phyloP scores from a whole-genome alignment of 2,797 vertebrate species.

The Neoniphon sammara region DNA sequence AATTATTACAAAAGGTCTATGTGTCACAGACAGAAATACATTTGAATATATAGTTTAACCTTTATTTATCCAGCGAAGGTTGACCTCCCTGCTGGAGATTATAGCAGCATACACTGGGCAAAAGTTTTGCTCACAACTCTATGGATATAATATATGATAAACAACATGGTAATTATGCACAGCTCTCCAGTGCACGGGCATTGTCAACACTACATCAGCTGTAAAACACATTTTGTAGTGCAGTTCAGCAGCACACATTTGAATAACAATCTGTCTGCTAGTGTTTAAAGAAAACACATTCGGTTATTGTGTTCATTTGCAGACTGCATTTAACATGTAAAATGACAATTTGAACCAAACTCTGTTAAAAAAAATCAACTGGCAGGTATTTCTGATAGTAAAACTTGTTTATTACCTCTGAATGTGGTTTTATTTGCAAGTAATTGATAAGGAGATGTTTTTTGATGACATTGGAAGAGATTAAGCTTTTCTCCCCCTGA shows the following conservation, averaged over 20 bases:
- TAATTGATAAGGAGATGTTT: too few relatives aligned
- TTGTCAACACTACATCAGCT: background rate
- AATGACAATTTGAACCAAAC: too few relatives aligned
- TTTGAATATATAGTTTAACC: slow-evolving; percentile 39
- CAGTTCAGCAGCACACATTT: slow-evolving; percentile 7
- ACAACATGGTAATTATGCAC: slow-evolving; percentile 23
- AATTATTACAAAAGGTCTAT: slow-evolving; percentile 1
- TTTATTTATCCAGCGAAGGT: slow-evolving; percentile 25
- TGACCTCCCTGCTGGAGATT: slow-evolving; percentile 4
- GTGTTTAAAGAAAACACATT: too few relatives aligned
- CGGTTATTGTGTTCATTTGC: too few relatives aligned
- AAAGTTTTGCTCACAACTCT: background rate
- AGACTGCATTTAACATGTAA: too few relatives aligned
- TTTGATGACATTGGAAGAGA: too few relatives aligned
- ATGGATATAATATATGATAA: slow-evolving; percentile 30
- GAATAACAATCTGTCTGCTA: slow-evolving; percentile 15
- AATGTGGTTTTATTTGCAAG: too few relatives aligned
- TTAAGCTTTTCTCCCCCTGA: too few relatives aligned
- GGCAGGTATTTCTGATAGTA: too few relatives aligned
- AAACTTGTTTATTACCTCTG: too few relatives aligned
- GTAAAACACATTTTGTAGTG: background rate
- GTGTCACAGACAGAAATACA: slow-evolving; percentile 13
- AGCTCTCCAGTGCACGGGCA: background rate
- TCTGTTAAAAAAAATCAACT: too few relatives aligned
- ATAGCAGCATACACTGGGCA: too few relatives aligned